Conservation (phyloP, 2,888 invertebrate genomes). For the Xylota segnis region DNA sequence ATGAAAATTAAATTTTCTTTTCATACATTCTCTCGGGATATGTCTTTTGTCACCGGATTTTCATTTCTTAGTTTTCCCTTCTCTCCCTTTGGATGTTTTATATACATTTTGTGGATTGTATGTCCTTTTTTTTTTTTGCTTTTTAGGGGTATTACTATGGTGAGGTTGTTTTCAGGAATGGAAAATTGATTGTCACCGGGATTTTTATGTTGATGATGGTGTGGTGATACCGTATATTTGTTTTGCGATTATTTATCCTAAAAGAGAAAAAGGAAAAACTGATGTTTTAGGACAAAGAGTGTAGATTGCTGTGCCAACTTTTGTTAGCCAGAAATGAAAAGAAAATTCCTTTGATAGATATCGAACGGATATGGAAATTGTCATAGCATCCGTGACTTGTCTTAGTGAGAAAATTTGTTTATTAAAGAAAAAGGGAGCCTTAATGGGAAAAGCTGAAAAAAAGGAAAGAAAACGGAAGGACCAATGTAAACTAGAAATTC, state of each 20-base stretch:
- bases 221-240: constrained; percentile 33
- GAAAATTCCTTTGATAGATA: not conserved
- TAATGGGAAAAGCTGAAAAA: not conserved
- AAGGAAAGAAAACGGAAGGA: no score
- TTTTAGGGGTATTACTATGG: constrained; percentile 2
- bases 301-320: not conserved
- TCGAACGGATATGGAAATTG: not conserved
- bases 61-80: constrained; percentile 26
- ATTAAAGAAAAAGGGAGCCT: not conserved
- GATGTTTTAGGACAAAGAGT: constrained; percentile 9
- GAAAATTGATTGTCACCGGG: constrained; percentile 61
- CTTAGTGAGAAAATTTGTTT: not conserved
- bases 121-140: constrained; percentile 15
- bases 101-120: constrained; percentile 24
- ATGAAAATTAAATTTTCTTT: constrained; percentile 73
- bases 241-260: constrained; percentile 42
- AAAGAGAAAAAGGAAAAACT: constrained; percentile 16
- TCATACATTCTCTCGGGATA: constrained; percentile 56
- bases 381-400: not conserved
- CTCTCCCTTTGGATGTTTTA: constrained; percentile 46
- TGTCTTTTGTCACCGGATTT: constrained; percentile 43
- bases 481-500: no score
- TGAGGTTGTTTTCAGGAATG: constrained; percentile 41
- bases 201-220: constrained; percentile 40
- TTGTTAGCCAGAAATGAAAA: not conserved